Base-by-base conservation (phyloP, 1,140 invertebrate genomes). In the Coboldia fuscipes region DNA sequence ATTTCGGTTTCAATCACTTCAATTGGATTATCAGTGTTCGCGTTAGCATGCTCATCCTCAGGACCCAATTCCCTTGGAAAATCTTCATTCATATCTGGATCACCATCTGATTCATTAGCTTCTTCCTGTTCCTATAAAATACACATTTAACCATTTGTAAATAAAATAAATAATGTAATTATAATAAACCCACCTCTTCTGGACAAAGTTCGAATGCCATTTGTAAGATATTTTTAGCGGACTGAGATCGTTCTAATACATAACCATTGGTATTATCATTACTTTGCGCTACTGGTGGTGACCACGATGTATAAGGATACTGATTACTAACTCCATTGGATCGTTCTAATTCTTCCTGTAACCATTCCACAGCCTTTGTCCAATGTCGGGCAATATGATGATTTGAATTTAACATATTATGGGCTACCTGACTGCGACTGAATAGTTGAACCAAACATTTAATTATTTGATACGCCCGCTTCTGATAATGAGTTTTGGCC, bases 231-330 rank as follows among this genome's bases (percentile, higher is more conserved):
- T 86, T 79, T 35, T 82, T 71, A 0, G 90, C 92, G 42, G 85
- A 92, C 44, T 85, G 85, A 35, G 86, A 93, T 35, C 90, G 66
- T 52, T 96, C 89, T 27, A 97, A 57, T 59, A 86, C 90, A 50
- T 93, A 97, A 32, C 89, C 86, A 55, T 88, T 93, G 7, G 85
- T 81, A 13, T 82, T 85, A 52, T 96, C 90, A 57, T 96, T 96
- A 9, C 85, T 93, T 44, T 82, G 79, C 2, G 83, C 76, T 4
- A 79, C 76, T 4, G 88, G 85, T 9, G 89, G 86, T 39, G 88
- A 92, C 80, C 89, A 94, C 38, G 82, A 84, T 47, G 75, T 83
- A 51, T 89, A 92, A 22, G 76, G 72, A 48, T 88, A 88, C 34
- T 51, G 51, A 35, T 47, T 48, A 29, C 44, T 55, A 45, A 72